A percentile compares a stretch with the other conserved stretches of the same genome.
phyloP scores from a whole-genome alignment of 2,113 vertebrate genomes.

The Mionectes macconnelli region DNA sequence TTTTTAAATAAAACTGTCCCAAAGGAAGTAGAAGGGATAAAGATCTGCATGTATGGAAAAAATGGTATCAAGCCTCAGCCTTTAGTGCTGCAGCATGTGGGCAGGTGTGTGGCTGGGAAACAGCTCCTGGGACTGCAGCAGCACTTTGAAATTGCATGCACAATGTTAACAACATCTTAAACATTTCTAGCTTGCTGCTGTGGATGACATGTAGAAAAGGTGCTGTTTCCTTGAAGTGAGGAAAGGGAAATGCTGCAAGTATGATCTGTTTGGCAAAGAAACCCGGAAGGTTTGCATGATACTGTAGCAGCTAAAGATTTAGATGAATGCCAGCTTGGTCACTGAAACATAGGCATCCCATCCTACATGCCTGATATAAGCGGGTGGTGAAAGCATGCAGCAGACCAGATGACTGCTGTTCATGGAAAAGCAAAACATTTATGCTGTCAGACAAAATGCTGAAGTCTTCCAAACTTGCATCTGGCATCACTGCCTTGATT shows the following conservation, averaged over 20 bases:
- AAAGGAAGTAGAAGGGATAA: not conserved
- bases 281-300: not conserved
- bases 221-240: not conserved
- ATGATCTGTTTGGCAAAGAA: not conserved
- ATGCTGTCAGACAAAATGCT: constrained; percentile 33
- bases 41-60: not conserved
- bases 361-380: not conserved
- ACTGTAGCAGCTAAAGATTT: not conserved
- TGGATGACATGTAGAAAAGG: not conserved
- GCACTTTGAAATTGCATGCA: not conserved
- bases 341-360: not conserved
- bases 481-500: constrained; percentile 23
- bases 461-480: constrained; percentile 45
- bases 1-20: not conserved
- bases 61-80: not conserved
- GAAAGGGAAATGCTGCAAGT: not conserved
- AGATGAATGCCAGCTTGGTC: not conserved
- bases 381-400: constrained; percentile 11
- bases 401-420: constrained; percentile 26
- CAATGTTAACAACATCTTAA: not conserved
- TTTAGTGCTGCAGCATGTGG: not conserved
- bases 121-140: not conserved
- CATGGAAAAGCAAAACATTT: constrained; percentile 51
- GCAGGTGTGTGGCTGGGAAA: not conserved
- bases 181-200: not conserved